Conservation (phyloP, 1,140 invertebrate species). For the Caenorhabditis latens region DNA sequence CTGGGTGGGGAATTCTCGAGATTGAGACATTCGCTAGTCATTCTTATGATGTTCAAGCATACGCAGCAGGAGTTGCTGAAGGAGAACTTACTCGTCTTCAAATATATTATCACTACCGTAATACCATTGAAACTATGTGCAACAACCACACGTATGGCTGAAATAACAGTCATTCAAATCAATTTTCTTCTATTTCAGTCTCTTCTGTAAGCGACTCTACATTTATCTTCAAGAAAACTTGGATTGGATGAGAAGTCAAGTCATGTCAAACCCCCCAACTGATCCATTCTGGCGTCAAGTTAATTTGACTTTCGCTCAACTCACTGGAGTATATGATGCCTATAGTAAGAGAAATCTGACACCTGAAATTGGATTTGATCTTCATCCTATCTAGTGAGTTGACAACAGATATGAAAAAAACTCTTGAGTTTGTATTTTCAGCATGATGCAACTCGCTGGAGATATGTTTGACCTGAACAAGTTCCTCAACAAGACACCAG, state of each 20-base stretch:
- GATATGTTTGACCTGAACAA: conserved; percentile 74
- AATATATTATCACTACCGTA: conserved; percentile 74
- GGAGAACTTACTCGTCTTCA: conserved; percentile 73
- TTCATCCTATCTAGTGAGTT: conserved; percentile 69
- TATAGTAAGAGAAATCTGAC: conserved; percentile 65
- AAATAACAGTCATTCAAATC: neutral
- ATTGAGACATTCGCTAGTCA: conserved; percentile 72
- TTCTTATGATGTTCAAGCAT: conserved; percentile 74
- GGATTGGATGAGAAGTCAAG: conserved; percentile 73
- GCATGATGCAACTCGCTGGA: conserved; percentile 75
- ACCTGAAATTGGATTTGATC: conserved; percentile 70
- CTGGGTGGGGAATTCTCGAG: conserved; percentile 76
- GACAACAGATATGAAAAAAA: neutral
- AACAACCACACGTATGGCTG: conserved; percentile 59
- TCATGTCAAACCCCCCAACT: conserved; percentile 62
- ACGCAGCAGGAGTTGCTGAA: conserved; percentile 76
- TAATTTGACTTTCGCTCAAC: conserved; percentile 73
- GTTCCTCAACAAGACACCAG: conserved; percentile 71
- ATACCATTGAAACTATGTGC: conserved; percentile 72
- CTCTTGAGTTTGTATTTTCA: conserved; percentile 51
- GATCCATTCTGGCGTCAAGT: conserved; percentile 75
- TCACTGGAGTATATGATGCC: conserved; percentile 70
- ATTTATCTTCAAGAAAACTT: conserved; percentile 69
- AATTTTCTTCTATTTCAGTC: neutral
- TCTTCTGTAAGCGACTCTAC: conserved; percentile 71